phyloP scores from a whole-genome alignment of 2,797 vertebrate species.

The Cyclura pinguis region DNA sequence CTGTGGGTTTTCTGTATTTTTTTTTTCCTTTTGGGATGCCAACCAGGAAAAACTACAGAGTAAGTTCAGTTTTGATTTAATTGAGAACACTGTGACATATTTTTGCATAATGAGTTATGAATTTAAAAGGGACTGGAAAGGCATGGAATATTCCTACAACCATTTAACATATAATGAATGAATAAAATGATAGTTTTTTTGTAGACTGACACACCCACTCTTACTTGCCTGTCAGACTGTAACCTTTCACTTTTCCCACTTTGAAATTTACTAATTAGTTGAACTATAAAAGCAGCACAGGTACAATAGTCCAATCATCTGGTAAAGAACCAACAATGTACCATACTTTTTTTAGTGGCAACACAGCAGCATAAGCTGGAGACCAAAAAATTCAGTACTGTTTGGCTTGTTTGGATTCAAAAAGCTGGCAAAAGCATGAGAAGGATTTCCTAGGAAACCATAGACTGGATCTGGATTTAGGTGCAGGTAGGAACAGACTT shows the following conservation, averaged over 20 bases:
- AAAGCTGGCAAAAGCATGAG: neutral
- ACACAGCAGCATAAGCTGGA: neutral
- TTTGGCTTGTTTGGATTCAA: no score
- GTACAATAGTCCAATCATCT: neutral
- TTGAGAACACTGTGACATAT: neutral
- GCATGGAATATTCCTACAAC: neutral
- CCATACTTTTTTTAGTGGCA: neutral
- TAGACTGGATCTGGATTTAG: no score
- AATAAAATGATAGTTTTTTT: neutral
- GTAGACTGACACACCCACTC: neutral
- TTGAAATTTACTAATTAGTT: neutral
- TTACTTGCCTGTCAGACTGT: neutral
- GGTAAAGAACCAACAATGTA: neutral
- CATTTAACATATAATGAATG: neutral
- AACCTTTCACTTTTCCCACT: neutral
- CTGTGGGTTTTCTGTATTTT: neutral
- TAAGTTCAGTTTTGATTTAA: neutral
- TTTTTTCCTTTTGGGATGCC: neutral
- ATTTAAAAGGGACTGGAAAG: neutral
- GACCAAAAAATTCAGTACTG: neutral
- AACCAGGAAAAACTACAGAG: neutral
- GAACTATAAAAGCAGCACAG: neutral
- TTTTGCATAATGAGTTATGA: neutral
- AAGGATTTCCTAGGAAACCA: neutral
- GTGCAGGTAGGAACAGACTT: neutral